These are phyloP conservation scores for Agonopterix alstromeriana DNA, from an alignment of 2,888 invertebrate genomes.

Conservation along the genomic window DNA sequence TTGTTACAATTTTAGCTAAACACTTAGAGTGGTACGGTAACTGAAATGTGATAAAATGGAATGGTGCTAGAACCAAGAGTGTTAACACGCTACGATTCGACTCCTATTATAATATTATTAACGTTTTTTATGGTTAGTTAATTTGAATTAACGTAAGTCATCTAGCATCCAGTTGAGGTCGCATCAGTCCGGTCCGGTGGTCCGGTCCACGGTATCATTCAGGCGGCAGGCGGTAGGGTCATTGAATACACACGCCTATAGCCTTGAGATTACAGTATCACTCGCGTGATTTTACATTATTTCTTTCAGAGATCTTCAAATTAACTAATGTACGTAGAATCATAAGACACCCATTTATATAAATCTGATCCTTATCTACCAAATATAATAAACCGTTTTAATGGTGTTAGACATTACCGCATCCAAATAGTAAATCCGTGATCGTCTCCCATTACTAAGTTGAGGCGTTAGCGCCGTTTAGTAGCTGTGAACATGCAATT, in stretches of 20 bases:
- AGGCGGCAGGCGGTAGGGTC: slow-evolving; percentile 12
- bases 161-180: slow-evolving; percentile 70
- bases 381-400: slow-evolving; percentile 46
- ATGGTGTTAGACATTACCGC: slow-evolving; percentile 39
- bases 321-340: slow-evolving; percentile 65
- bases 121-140: slow-evolving; percentile 70
- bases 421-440: slow-evolving; percentile 48
- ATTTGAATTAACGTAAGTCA: slow-evolving; percentile 67
- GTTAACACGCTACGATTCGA: slow-evolving; percentile 76
- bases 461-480: slow-evolving; percentile 60
- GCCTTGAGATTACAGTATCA: slow-evolving; percentile 74
- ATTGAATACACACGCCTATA: slow-evolving; percentile 27
- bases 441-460: slow-evolving; percentile 47
- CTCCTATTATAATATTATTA: slow-evolving; percentile 73
- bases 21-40: slow-evolving; percentile 78
- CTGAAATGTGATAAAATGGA: slow-evolving; percentile 78
- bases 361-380: slow-evolving; percentile 62
- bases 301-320: slow-evolving; percentile 64
- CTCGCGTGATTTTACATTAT: slow-evolving; percentile 63
- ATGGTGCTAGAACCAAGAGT: slow-evolving; percentile 78
- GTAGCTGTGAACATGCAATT: slow-evolving; percentile 74
- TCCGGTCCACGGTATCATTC: slow-evolving; percentile 33
- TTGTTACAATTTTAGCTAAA: slow-evolving; percentile 78
- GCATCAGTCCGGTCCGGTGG: slow-evolving; percentile 53
- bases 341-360: slow-evolving; percentile 58